A percentile compares a stretch with the other conserved stretches of the same genome.
phyloP scores from a whole-genome alignment of 2,113 vertebrate species.

The Heterocephalus glaber region DNA sequence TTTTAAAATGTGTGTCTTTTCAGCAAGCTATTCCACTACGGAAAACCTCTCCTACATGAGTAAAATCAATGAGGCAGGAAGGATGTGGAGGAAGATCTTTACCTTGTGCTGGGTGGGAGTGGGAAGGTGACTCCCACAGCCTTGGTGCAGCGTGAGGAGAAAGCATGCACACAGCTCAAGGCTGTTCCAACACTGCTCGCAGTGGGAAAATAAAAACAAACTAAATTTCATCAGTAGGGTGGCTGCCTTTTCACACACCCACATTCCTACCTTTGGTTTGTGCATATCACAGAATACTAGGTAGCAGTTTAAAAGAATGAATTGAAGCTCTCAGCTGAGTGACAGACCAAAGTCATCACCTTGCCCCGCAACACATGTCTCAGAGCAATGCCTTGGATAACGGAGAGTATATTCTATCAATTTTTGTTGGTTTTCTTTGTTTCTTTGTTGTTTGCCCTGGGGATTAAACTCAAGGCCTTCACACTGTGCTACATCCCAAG shows the following conservation, averaged over 20 bases:
- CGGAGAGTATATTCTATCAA: background rate
- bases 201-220: background rate
- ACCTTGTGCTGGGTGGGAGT: no score
- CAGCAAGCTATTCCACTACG: background rate
- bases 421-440: background rate
- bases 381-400: background rate
- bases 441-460: background rate
- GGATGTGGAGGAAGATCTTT: background rate
- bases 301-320: background rate
- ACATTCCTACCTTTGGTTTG: fast-evolving
- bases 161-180: background rate
- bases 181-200: background rate
- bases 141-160: background rate
- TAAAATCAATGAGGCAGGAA: background rate
- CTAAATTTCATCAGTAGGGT: background rate
- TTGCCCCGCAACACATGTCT: background rate
- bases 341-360: background rate
- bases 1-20: background rate
- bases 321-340: background rate
- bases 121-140: background rate
- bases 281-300: background rate
- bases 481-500: background rate
- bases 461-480: background rate
- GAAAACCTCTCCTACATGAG: background rate
- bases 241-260: no score